Evolutionary conservation across 2,113 vertebrate genomes (phyloP), one percentile per base, ranked within the genome.

Genomic region (Solenodon paradoxus): DNA sequence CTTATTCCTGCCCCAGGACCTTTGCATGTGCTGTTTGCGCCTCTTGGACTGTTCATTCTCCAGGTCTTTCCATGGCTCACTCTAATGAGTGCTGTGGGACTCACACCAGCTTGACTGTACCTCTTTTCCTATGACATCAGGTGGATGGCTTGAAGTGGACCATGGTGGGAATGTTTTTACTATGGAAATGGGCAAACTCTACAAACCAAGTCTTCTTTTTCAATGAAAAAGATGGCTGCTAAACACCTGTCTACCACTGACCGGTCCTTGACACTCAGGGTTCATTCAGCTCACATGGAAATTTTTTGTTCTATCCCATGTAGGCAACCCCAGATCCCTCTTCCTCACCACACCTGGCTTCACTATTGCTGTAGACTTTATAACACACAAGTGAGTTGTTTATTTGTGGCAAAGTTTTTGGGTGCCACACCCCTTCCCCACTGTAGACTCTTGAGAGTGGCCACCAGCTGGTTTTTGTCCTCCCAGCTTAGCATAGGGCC

Each of bases 241-340:
- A 59, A 51, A 30, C 9, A 38, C 55, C 63, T 42, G 22, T 9
- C 24, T 22, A 19, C 47, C 20, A 5, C 77, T 63, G 32, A 71
- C 13, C 26, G 75, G 30, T 35, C 42, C 4, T 74, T 16, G n/a
- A 49, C 42, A 9, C 20, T 69, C 66, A 9, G 3, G 11, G 19
- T 35, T 74, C 45, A 2, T 35, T 74, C 45, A 2, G n/a, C 15
- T 88, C 53, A 53, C 16, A 59, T 19, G 28, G 20, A 2, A 32
- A 20, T 20, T 69, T 59, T 75, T 17, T n/a, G 75, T 20, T 2
- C 72, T 13, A 1, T 16, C 64, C 1, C 4, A 0, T 2, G 9
- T 30, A 63, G 32, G 28, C 61, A n/a, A n/a, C 28, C 61, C 8
- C 13, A 30, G 61, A 3, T 3, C 1, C 0, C 12, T 49, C 26